phyloP scores from a whole-genome alignment of 2,113 vertebrate species.

The Dryoscopus gambensis region DNA sequence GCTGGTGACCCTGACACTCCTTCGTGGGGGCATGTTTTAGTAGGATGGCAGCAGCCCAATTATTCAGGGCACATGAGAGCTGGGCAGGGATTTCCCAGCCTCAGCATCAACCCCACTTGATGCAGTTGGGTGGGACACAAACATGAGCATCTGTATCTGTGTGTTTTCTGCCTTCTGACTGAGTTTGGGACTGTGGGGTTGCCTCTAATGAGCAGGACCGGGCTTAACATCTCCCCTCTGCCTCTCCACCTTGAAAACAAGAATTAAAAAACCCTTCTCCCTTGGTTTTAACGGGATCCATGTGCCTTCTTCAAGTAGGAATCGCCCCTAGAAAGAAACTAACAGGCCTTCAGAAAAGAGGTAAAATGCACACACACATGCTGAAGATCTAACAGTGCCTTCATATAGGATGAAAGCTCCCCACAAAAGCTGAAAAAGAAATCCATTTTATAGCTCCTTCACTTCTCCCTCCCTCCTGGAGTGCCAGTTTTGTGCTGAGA shows the following conservation, averaged over 20 bases:
- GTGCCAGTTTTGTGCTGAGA: background rate
- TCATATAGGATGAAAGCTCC: background rate
- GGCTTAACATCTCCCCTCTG: background rate
- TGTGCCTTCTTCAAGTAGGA: background rate
- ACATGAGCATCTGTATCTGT: fast-evolving
- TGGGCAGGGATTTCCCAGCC: background rate
- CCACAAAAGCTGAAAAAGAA: background rate
- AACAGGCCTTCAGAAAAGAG: background rate
- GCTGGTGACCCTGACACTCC: background rate
- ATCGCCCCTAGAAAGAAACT: background rate
- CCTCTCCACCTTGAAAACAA: background rate
- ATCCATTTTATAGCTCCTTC: background rate
- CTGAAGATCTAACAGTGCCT: background rate
- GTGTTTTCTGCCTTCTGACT: background rate
- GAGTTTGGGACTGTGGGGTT: background rate
- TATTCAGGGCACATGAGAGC: background rate
- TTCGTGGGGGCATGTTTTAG: fast-evolving
- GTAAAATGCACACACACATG: background rate
- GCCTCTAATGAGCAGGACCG: background rate
- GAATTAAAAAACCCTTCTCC: background rate
- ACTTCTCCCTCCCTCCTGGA: background rate
- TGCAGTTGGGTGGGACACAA: background rate
- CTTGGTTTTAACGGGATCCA: background rate
- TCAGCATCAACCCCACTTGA: background rate
- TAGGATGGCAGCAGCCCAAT: background rate